Conservation (phyloP, 2,797 vertebrate species). For the Fistularia commersonii region DNA sequence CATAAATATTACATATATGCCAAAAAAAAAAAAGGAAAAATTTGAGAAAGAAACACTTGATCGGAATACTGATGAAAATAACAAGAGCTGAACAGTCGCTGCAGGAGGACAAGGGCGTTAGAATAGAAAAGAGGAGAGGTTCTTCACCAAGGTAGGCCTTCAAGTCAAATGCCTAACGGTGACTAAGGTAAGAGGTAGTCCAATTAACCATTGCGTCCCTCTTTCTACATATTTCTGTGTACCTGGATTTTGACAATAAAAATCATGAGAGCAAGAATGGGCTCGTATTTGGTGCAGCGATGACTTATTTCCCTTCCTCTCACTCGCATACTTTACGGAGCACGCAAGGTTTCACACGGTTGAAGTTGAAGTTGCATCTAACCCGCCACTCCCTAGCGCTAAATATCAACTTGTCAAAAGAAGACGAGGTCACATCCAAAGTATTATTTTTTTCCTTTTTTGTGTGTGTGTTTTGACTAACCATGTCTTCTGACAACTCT, state of each 20-base stretch:
- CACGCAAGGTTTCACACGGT: too few species aligned
- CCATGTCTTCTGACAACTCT: conserved; percentile 38
- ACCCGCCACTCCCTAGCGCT: neutral
- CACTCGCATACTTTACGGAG: too few species aligned
- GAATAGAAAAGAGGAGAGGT: conserved; percentile 41
- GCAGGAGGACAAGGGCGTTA: conserved; percentile 59
- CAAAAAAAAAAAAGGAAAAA: conserved; percentile 37
- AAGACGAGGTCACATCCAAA: conserved; percentile 3
- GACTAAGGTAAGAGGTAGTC: conserved; percentile 46
- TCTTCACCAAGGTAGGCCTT: conserved; percentile 46
- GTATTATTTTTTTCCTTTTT: conserved; percentile 15
- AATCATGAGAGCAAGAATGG: too few species aligned
- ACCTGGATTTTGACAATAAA: too few species aligned
- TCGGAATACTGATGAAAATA: conserved; percentile 63
- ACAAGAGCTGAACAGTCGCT: conserved; percentile 56
- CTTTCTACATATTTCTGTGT: conserved; percentile 1
- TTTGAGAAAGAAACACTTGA: conserved; percentile 46
- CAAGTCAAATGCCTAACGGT: conserved; percentile 34
- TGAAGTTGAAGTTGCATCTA: too few species aligned
- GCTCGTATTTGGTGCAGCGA: neutral
- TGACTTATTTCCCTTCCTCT: neutral
- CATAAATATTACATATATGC: conserved; percentile 30
- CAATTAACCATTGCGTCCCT: conserved; percentile 61
- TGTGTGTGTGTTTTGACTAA: conserved; percentile 30
- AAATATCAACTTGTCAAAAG: conserved; percentile 14